Percentiles rank a stretch among this genome's conserved stretches.
Evolutionary conservation across 2,797 vertebrate genomes (phyloP).

Genomic region (Bufotes viridis): DNA sequence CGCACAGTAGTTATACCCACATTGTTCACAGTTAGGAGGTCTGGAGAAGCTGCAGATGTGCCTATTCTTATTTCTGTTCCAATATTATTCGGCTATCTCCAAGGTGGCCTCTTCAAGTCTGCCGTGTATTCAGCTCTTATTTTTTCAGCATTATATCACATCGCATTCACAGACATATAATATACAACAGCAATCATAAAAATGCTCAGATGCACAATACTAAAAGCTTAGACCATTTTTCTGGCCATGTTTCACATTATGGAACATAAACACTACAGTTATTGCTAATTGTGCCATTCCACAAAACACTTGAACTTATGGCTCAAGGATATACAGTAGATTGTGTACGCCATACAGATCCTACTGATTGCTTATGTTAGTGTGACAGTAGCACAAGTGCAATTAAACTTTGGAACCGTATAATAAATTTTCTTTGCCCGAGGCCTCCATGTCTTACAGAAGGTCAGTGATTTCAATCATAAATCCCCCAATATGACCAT

Average conservation of each 20-base stretch:
- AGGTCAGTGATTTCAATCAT: constrained; percentile 40
- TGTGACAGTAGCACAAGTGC: constrained; percentile 31
- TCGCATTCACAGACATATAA: neutral
- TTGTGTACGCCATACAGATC: neutral
- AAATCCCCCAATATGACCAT: neutral
- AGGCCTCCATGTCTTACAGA: constrained; percentile 38
- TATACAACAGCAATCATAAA: neutral
- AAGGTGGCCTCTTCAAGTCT: neutral
- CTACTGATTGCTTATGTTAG: constrained; percentile 27
- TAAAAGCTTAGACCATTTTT: neutral
- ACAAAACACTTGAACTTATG: neutral
- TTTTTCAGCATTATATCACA: neutral
- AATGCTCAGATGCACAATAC: neutral
- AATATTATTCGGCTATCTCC: neutral
- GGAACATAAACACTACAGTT: neutral
- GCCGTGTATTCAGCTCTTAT: neutral
- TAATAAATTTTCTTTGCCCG: constrained; percentile 44
- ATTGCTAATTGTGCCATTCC: neutral
- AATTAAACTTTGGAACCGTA: constrained; percentile 28
- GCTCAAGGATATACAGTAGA: neutral
- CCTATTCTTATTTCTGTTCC: neutral
- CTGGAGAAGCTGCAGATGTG: neutral
- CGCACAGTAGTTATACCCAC: too few relatives aligned
- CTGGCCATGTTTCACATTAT: neutral
- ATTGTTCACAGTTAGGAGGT: too few relatives aligned